Evolutionary conservation across 2,888 invertebrate genomes (phyloP), one percentile per base, ranked within the genome.

Genomic region (Watsonalla cultraria): DNA sequence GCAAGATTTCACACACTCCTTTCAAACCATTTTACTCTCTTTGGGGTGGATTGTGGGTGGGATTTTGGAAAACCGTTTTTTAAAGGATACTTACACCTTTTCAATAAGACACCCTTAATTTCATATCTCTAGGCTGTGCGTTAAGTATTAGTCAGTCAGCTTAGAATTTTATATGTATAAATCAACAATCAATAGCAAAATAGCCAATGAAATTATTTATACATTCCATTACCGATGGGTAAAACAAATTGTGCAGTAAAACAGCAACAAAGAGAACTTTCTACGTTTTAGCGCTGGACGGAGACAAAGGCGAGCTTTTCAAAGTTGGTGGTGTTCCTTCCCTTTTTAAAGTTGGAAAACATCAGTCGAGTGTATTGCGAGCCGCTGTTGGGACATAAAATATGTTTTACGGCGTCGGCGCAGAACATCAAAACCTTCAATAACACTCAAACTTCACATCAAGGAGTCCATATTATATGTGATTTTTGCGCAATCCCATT

Each of bases 391-490:
- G 80, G 68, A 78, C 88, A 86, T 90, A 90, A 90, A 90, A 89
- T 78, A 82, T 84, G 74, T 89, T 90, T 90, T 90, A 90, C 78
- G 84, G 64, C 83, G 57, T 62, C 75, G 79, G 71, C 82, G 82
- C 84, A 74, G 72, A 82, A 83, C 86, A 83, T 85, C 85, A 82
- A 82, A 84, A 76, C 81, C 78, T 76, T 78, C 78, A 82, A 86
- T 83, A 83, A 80, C 79, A 72, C 74, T 74, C 78, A 79, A 81
- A 81, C 81, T 74, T 75, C 76, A 78, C 80, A 81, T 81, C 76
- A 68, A 65, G 69, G 68, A 64, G 56, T 66, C 24, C 63, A 61
- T 57, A 54, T 59, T 61, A 68, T 68, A 69, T 64, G 61, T 57
- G 65, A 77, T 76, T 82, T 76, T 76, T 76, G 66, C 67, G 66